A percentile compares a stretch with the other conserved stretches of the same genome.
Evolutionary conservation across 2,888 invertebrate genomes (phyloP).

Genomic region (Drosophila meridiana): DNA sequence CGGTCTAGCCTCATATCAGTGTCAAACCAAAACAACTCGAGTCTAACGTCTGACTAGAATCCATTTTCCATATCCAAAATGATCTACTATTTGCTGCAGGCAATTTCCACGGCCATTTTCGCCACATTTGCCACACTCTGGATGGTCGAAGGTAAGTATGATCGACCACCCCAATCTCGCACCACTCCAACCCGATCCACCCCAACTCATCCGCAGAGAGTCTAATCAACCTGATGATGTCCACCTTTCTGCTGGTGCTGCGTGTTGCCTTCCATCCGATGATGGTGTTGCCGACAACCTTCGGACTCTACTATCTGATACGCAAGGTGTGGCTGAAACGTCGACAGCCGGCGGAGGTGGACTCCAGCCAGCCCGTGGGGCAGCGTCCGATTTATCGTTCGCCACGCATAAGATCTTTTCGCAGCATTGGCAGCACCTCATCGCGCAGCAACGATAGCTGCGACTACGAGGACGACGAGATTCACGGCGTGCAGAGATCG

Average conservation of each 20-base stretch:
- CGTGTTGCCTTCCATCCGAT: conserved; percentile 59
- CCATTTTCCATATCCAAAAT: conserved; percentile 34
- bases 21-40: conserved; percentile 3
- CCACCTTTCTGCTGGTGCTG: conserved; percentile 42
- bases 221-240: conserved; percentile 62
- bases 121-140: conserved; percentile 39
- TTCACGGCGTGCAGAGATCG: not conserved
- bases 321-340: conserved; percentile 35
- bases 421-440: conserved; percentile 44
- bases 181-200: not conserved
- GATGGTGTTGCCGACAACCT: conserved; percentile 55
- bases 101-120: conserved; percentile 45
- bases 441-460: conserved; percentile 42
- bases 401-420: conserved; percentile 47
- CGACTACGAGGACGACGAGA: conserved; percentile 45
- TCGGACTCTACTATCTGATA: conserved; percentile 23
- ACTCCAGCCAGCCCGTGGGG: not conserved
- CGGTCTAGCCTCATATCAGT: conserved; percentile 5
- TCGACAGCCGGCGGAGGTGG: not conserved
- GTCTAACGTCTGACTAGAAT: conserved; percentile 1
- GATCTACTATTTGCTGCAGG: conserved; percentile 54
- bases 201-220: conserved; percentile 38
- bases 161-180: not conserved
- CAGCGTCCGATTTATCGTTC: conserved; percentile 24
- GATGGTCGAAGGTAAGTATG: conserved; percentile 57